phyloP scores from a whole-genome alignment of 2,797 vertebrate species.

The Selene dorsalis region DNA sequence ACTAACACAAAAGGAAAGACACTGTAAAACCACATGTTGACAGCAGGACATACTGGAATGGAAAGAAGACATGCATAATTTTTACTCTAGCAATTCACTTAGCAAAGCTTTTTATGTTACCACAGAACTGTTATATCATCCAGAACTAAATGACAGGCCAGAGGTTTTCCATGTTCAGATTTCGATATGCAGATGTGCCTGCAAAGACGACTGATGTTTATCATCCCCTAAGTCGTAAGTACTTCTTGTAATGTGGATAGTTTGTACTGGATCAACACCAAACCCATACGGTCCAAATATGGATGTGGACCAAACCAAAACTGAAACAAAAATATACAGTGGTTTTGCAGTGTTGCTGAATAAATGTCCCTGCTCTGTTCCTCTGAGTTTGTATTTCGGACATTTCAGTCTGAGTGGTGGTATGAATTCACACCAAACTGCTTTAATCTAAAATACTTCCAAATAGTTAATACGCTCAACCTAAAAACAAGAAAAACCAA shows the following conservation, averaged over 20 bases:
- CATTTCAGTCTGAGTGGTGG: neutral
- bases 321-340: neutral
- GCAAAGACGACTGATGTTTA: neutral
- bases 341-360: neutral
- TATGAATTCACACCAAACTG: neutral
- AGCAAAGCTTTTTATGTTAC: neutral
- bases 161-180: neutral
- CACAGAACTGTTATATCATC: neutral
- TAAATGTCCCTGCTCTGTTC: neutral
- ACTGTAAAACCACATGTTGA: neutral
- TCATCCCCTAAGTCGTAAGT: neutral
- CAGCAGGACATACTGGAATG: neutral
- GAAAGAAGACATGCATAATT: neutral
- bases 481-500: too few species aligned
- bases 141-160: neutral
- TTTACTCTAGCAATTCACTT: neutral
- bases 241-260: neutral
- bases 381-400: neutral
- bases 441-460: neutral
- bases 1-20: slow-evolving; percentile 3
- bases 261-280: neutral
- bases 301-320: neutral
- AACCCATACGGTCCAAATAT: neutral
- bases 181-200: neutral
- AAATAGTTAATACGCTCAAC: too few species aligned